Evolutionary conservation across 1,140 invertebrate genomes (phyloP), one percentile per base, ranked within the genome.

Genomic region (Matsumurasca onukii): DNA sequence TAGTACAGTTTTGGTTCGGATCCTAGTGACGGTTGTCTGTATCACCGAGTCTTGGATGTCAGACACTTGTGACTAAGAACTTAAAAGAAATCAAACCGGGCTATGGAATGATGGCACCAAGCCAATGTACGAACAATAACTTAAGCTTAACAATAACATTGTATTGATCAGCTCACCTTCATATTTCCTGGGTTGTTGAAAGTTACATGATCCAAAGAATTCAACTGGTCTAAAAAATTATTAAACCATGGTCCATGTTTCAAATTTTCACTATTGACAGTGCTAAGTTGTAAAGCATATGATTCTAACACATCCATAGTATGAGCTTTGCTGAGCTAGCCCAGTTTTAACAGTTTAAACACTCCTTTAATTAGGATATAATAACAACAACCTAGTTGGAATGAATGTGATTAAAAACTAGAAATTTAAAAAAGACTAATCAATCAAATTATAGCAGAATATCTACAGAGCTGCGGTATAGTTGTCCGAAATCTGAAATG

Each of bases 151-250:
- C 5, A 52, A 5, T n/a, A 52, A 20, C 5, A 13, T 15, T 20
- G 3, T 52, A 12, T 15, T 5, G 13, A 5, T 20, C 22, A n/a
- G 12, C 55, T n/a, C n/a, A 59, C 55, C 55, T 59, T 59, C 9
- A 3, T 9, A 17, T 39, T 59, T 29, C 30, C 55, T 27, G 25
- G 24, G 30, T 22, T 13, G 30, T 27, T 59, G 3, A 59, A 29
- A 12, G 30, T 27, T 59, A 12, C 30, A n/a, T 27, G 30, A 29
- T 59, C 55, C 5, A 13, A 22, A 3, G 55, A 22, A 27, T 59
- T 59, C n/a, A 59, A 29, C 15, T 59, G 15, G 24, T 59, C 55
- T 29, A 59, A 29, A 13, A 59, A 59, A 12, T 59, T 59, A n/a
- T 59, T 59, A 13, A 59, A 3, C 3, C 55, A 12, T 52, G 12